Percentiles rank a stretch among this genome's conserved stretches.
phyloP scores from a whole-genome alignment of 2,888 invertebrate species.

The Ctena decussata region DNA sequence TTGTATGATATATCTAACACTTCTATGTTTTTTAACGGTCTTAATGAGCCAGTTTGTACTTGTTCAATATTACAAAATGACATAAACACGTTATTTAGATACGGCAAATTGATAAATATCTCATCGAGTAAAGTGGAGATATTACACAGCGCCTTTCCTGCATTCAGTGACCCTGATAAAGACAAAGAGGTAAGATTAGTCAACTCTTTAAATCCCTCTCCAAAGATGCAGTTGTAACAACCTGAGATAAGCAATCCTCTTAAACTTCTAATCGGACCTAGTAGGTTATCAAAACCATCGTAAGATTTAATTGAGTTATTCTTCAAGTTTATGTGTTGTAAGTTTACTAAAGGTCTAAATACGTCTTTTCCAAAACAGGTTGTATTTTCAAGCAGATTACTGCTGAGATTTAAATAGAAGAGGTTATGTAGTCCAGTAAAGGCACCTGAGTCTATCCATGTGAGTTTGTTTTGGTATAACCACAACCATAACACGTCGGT shows the following conservation, averaged over 20 bases:
- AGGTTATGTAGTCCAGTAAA: conserved; percentile 9
- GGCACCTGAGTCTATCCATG: conserved; percentile 3
- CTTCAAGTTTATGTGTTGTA: conserved; percentile 19
- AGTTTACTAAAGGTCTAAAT: conserved; percentile 3
- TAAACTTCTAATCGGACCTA: neutral
- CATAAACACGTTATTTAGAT: conserved; percentile 18
- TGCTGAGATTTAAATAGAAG: conserved; percentile 24
- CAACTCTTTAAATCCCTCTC: conserved; percentile 13
- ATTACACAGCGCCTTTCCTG: conserved; percentile 10
- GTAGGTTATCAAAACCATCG: conserved; percentile 4
- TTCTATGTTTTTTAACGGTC: conserved; percentile 18
- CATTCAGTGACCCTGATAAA: conserved; percentile 4
- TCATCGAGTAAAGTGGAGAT: neutral
- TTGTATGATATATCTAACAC: conserved; percentile 53
- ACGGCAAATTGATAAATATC: conserved; percentile 24
- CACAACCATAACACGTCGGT: neutral
- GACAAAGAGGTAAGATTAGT: conserved; percentile 15
- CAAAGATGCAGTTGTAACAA: conserved; percentile 18
- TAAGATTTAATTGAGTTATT: conserved; percentile 15
- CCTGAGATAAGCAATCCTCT: neutral
- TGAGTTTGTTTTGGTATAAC: neutral
- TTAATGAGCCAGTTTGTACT: conserved; percentile 7
- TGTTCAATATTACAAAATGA: conserved; percentile 28
- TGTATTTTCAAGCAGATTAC: conserved; percentile 2
- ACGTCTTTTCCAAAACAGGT: conserved; percentile 24